Base-by-base conservation (phyloP, 2,888 invertebrate genomes). In the Nematopogon swammerdamellus region DNA sequence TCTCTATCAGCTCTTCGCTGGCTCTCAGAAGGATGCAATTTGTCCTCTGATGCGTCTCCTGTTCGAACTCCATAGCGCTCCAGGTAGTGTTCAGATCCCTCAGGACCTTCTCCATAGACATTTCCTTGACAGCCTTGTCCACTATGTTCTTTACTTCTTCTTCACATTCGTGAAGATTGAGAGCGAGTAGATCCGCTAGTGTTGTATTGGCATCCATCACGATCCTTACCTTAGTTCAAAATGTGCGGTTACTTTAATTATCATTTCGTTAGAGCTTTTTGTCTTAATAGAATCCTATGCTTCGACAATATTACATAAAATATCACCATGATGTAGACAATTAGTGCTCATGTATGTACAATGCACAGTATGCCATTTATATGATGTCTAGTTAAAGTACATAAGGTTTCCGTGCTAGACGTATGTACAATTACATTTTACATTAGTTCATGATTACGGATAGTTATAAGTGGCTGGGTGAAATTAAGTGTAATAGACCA, bases 81-180 rank as follows among this genome's bases (percentile, higher is more conserved):
- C 97, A 97, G 1, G 95, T 97, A 3, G 87, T 84, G 62, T 96
- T 88, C 51, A 97, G 72, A 62, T 97, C 97, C 56, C 92, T 86
- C 47, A 97, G 81, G 50, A 91, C 89, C 68, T 96, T 97, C 70
- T 97, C 97, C 96, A 97, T 97, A 2, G 95, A 93, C 93, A 96
- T 95, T 80, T 97, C 97, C 73, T 97, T 97, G 0, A 96, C 95
- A 0, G 97, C 96, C 76, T 97, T 97, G 68, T 97, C 97, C 8
- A 97, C 97, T 60, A 97, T 97, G 67, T 94, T 95, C 63, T 95
- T 93, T 0, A 95, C 97, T 70, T 97, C 97, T 67, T 97, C 97
- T 70, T 97, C 97, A 69, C 94, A 97, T 70, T 96, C 94, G 68
- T 97, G 97, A 10, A 97, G 82, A 71, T 96, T 96, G 46, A 97